Evolutionary conservation across 2,113 vertebrate species (phyloP).

Genomic region (Pollachius pollachius): DNA sequence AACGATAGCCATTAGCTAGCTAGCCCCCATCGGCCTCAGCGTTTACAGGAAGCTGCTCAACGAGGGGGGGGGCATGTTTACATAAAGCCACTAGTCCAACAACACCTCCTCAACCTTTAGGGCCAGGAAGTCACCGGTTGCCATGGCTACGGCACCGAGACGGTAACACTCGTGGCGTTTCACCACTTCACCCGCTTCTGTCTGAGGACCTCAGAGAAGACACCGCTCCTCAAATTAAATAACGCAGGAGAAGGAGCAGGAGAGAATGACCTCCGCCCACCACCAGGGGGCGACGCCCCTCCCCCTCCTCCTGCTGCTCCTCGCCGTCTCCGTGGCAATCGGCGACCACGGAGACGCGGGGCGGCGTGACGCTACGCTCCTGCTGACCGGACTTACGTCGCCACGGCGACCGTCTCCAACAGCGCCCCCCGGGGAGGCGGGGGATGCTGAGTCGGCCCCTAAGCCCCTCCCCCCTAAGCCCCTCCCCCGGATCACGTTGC

Average conservation of each 20-base stretch:
- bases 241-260: no score
- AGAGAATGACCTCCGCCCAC: neutral
- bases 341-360: constrained; percentile 42
- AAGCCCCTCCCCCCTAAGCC: constrained; percentile 72
- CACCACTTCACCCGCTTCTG: no score
- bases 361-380: constrained; percentile 52
- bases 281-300: neutral
- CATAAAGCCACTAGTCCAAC: constrained; percentile 22
- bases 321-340: constrained; percentile 55
- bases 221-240: no score
- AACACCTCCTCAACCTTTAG: neutral
- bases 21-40: constrained; percentile 44
- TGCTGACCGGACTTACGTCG: constrained; percentile 61
- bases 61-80: constrained; percentile 48
- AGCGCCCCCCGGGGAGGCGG: constrained; percentile 53
- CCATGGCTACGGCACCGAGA: no score
- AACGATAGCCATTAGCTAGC: constrained; percentile 32
- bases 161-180: no score
- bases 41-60: constrained; percentile 64
- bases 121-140: neutral
- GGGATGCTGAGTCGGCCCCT: constrained; percentile 57
- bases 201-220: no score
- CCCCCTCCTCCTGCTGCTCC: constrained; percentile 47
- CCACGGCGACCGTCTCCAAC: constrained; percentile 28
- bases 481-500: constrained; percentile 75